Evolutionary conservation across 1,140 invertebrate genomes (phyloP), one percentile per base, ranked within the genome.

Genomic region (Pogonus chalceus): DNA sequence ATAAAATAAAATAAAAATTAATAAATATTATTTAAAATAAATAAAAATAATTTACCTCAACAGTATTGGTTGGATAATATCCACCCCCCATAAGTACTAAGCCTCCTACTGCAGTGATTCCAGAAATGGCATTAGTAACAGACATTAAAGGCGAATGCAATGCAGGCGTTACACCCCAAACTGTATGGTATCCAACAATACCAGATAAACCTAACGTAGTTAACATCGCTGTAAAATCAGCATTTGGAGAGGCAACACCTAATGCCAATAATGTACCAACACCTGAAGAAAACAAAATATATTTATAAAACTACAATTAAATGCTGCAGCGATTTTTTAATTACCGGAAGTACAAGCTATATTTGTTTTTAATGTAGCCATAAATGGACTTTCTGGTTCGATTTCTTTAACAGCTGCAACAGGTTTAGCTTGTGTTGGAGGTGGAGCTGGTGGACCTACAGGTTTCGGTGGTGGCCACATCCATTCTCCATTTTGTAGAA

Each of bases 101-200:
- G 2, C 88, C 91, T 53, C 91, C 91, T 18, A 92, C 91, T 49
- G 90, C 89, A 1, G 90, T 94, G 58, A 92, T 91, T 21, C 91
- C 91, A 16, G 88, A 92, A 59, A 95, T 87, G 53, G 91, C 91
- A 72, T 95, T 95, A 1, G 91, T 95, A 0, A 94, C 90, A 1
- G 87, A 91, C 90, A 95, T 95, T 14, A 95, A 77, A 2, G 91
- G 91, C 2, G 89, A 92, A 72, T 94, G 90, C 4, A 94, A 77
- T 23, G 91, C 89, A 20, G 90, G 90, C 12, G 87, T 89, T 3
- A 95, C 91, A 43, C 87, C 88, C 91, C 91, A 95, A 20, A 95
- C 91, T 2, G 90, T 93, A 71, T 94, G 89, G 71, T 92, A 78
- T 63, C 90, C 91, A 31, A 92, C 89, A 62, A 94, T 83, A 66